Evolutionary conservation across 2,113 vertebrate genomes (phyloP), one percentile per base, ranked within the genome.

Genomic region (Australoheros scitulus): DNA sequence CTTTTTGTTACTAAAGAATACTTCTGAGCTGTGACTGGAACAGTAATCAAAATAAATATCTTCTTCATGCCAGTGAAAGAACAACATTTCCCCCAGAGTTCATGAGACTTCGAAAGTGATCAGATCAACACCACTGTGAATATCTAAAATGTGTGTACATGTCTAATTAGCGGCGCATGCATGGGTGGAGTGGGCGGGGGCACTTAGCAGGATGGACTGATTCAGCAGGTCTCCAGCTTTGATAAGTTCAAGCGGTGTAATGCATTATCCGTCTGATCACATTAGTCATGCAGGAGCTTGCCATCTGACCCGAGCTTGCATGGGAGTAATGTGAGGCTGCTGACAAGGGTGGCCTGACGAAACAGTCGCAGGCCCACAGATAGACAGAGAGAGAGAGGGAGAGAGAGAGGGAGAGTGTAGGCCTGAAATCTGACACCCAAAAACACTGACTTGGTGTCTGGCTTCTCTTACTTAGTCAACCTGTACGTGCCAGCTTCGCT

Each of bases 341-440:
- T 91, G 91, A 93, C 92, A 91, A 82, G 84, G 87, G 85, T 50
- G 89, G 91, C 82, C 89, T 79, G 87, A 90, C 72, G 36, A 90
- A 92, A 92, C 80, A 79, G 92, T 93, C 92, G 82, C 90, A 89
- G 84, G 76, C 81, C 76, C 22, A 50, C 64, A 70, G 81, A 89
- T 56, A 87, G 80, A 89, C 74, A 63, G 47, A 17, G 6, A 63
- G 47, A 17, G 6, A 81, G 64, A 24, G 72, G 36, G 56, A 58
- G 57, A 61, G 80, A 24, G 76, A 58, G 82, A 59, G 77, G 61
- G 75, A 11, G 77, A 87, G 86, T 77, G 82, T 26, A 61, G 88
- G 87, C 82, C 86, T 94, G 95, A 94, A 95, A 95, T 88, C 74
- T 90, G 92, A 95, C 93, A 93, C 94, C 91, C 85, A 92, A 87